Conservation (phyloP, 2,888 invertebrate genomes). For the Harpalus rufipes region DNA sequence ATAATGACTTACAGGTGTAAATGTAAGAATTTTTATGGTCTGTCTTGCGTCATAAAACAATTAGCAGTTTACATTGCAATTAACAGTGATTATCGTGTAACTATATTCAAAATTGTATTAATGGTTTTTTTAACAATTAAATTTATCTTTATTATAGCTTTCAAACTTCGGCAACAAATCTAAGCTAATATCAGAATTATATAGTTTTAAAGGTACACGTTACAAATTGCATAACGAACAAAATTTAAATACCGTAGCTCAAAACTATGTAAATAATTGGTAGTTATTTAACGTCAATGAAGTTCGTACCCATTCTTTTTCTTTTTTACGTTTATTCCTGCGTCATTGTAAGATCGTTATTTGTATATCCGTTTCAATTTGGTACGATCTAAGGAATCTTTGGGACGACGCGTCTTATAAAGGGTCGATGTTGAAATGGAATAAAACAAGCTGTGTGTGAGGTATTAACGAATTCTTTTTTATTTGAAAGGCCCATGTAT, state of each 20-base stretch:
- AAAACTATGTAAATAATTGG: too few species aligned
- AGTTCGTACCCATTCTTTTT: too few species aligned
- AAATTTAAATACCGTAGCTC: background rate
- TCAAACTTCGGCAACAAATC: background rate
- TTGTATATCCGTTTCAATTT: too few species aligned
- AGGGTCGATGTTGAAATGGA: too few species aligned
- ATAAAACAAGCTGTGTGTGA: too few species aligned
- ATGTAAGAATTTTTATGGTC: conserved; percentile 46
- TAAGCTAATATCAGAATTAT: conserved; percentile 2
- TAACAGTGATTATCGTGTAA: conserved; percentile 28
- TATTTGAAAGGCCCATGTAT: too few species aligned
- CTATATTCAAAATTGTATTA: conserved; percentile 47
- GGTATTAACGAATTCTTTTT: too few species aligned
- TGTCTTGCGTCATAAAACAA: conserved; percentile 52
- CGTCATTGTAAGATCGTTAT: too few species aligned
- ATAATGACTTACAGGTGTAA: conserved; percentile 55
- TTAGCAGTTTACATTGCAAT: conserved; percentile 44
- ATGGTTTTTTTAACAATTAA: conserved; percentile 39
- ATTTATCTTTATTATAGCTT: conserved; percentile 42
- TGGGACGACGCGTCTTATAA: too few species aligned
- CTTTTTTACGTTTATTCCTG: too few species aligned
- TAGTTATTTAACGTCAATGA: too few species aligned
- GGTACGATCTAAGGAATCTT: too few species aligned
- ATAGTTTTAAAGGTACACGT: background rate
- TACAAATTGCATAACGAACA: background rate